A percentile compares a stretch with the other conserved stretches of the same genome.
phyloP scores from a whole-genome alignment of 2,113 vertebrate species.

The Phyllostomus hastatus region DNA sequence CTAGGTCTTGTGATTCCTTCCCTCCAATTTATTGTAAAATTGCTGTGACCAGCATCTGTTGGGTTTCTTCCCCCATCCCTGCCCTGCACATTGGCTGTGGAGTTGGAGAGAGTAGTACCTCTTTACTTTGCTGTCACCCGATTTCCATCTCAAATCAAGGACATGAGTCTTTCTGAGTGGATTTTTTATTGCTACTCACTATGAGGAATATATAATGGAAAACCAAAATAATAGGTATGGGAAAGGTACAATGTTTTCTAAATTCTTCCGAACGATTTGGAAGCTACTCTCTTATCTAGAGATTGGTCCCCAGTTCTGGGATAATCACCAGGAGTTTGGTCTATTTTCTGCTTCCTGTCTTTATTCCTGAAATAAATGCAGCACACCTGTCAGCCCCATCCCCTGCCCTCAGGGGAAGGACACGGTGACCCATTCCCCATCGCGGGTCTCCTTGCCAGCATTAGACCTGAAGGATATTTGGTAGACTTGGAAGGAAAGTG shows the following conservation, averaged over 20 bases:
- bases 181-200: background rate
- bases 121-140: background rate
- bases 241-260: background rate
- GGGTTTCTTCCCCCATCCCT: background rate
- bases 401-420: background rate
- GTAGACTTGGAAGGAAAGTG: background rate
- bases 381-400: background rate
- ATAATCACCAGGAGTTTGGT: background rate
- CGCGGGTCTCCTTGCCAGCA: background rate
- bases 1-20: background rate
- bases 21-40: background rate
- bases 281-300: background rate
- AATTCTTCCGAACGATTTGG: background rate
- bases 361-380: background rate
- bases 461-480: background rate
- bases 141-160: background rate
- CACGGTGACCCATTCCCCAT: background rate
- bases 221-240: background rate
- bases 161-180: background rate
- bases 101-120: background rate
- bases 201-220: background rate
- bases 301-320: background rate
- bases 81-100: background rate
- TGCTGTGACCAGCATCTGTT: background rate
- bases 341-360: background rate